phyloP scores from a whole-genome alignment of 2,113 vertebrate genomes.

The Emydocephalus ijimae region DNA sequence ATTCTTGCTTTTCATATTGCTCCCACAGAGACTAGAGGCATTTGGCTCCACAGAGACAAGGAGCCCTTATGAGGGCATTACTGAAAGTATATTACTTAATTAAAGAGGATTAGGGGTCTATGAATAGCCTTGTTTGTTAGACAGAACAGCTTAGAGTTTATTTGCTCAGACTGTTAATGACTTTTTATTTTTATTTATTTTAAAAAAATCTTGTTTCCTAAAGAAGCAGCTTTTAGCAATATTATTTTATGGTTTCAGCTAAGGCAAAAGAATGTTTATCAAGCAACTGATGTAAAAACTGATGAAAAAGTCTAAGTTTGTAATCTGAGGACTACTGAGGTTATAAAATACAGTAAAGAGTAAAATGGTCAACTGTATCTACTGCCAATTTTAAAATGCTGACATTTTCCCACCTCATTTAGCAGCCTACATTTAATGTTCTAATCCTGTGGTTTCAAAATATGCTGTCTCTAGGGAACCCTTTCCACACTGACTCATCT shows the following conservation, averaged over 20 bases:
- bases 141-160: slow-evolving; percentile 2
- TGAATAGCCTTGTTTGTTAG: not conserved
- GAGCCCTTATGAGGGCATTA: not conserved
- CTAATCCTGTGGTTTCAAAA: not conserved
- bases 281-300: not conserved
- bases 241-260: not conserved
- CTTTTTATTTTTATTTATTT: not conserved
- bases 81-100: not conserved
- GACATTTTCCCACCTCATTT: not conserved
- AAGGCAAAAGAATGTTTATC: not conserved
- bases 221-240: slow-evolving; percentile 1
- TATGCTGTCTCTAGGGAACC: not conserved
- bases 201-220: not conserved
- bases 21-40: not conserved
- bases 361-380: not conserved
- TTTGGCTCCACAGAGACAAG: not conserved
- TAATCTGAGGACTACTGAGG: not conserved
- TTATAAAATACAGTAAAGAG: not conserved
- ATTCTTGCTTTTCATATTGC: slow-evolving; percentile 12
- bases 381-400: not conserved
- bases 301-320: not conserved
- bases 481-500: not conserved
- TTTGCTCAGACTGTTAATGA: not conserved
- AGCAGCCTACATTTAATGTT: not conserved
- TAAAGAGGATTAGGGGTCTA: not conserved